A percentile compares a stretch with the other conserved stretches of the same genome.
These are phyloP conservation scores for Kuschelorhynchus macadamiae DNA, from an alignment of 2,888 invertebrate genomes.

Conservation along the genomic window DNA sequence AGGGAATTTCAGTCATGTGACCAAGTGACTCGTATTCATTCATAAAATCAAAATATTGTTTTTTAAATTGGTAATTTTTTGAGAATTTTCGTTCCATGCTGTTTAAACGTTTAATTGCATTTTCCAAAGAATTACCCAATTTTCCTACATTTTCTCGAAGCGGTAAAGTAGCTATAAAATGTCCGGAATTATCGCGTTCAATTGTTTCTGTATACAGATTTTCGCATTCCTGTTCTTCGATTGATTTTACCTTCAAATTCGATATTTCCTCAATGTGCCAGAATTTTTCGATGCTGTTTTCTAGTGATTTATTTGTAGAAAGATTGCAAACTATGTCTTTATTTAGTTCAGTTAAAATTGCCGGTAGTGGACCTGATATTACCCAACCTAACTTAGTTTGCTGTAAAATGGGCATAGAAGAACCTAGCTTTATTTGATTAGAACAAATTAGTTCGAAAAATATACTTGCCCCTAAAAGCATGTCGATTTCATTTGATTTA, in stretches of 20 bases:
- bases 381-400: too few species aligned
- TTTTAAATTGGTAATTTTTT: constrained; percentile 24
- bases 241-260: constrained; percentile 3
- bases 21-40: too few species aligned
- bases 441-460: too few species aligned
- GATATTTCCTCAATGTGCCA: constrained; percentile 23
- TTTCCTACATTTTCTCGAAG: constrained; percentile 9
- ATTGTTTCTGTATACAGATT: constrained; percentile 7
- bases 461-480: too few species aligned
- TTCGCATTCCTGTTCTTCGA: constrained; percentile 33
- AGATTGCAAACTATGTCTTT: constrained; percentile 15
- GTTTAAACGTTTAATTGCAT: constrained; percentile 24
- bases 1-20: constrained; percentile 26
- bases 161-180: constrained; percentile 26
- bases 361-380: too few species aligned
- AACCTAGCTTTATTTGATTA: too few species aligned
- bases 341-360: too few species aligned
- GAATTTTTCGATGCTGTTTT: constrained; percentile 25
- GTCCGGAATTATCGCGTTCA: constrained; percentile 10
- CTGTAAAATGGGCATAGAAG: too few species aligned
- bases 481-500: too few species aligned
- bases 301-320: constrained; percentile 20
- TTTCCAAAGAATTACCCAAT: constrained; percentile 26
- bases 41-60: constrained; percentile 21
- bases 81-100: constrained; percentile 26